Percentiles rank a stretch among this genome's conserved stretches.
Evolutionary conservation across 2,797 vertebrate genomes (phyloP).

Genomic region (Hylomyscus alleni): DNA sequence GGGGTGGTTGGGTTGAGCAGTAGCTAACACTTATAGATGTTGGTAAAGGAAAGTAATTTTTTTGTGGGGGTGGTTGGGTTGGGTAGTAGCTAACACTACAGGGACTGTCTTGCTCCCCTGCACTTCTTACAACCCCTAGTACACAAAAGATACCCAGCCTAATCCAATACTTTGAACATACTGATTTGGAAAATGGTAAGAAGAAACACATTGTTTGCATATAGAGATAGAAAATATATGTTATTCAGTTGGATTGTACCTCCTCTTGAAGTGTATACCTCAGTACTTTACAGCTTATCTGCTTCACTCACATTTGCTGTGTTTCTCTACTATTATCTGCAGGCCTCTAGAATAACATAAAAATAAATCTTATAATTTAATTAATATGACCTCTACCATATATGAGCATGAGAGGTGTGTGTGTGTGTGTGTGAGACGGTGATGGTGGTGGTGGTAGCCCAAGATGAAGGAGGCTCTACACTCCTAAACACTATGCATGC

Average conservation of each 20-base stretch:
- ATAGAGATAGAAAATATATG: not conserved
- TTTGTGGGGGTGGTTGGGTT: not conserved
- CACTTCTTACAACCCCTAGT: not conserved
- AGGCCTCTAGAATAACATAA: not conserved
- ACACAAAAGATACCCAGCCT: rapidly evolving
- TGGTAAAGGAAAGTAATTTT: not conserved
- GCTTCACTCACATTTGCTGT: not conserved
- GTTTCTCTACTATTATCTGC: not conserved
- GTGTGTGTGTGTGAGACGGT: not conserved
- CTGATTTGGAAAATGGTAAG: not conserved
- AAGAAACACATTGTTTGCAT: not conserved
- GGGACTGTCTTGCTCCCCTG: not conserved
- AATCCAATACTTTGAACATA: not conserved
- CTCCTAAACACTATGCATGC: not conserved
- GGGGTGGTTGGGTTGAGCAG: not conserved
- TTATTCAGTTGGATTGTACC: not conserved
- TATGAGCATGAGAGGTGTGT: not conserved
- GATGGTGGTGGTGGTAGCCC: not conserved
- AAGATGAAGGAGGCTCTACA: not conserved
- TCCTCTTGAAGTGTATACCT: not conserved
- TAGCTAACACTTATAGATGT: not conserved
- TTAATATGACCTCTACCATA: not conserved
- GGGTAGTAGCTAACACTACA: not conserved
- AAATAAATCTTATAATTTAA: not conserved
- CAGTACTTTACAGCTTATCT: not conserved